Percentiles rank a stretch among this genome's conserved stretches.
Conservation (phyloP, 2,113 vertebrate genomes). For the Carassius carassius region DNA sequence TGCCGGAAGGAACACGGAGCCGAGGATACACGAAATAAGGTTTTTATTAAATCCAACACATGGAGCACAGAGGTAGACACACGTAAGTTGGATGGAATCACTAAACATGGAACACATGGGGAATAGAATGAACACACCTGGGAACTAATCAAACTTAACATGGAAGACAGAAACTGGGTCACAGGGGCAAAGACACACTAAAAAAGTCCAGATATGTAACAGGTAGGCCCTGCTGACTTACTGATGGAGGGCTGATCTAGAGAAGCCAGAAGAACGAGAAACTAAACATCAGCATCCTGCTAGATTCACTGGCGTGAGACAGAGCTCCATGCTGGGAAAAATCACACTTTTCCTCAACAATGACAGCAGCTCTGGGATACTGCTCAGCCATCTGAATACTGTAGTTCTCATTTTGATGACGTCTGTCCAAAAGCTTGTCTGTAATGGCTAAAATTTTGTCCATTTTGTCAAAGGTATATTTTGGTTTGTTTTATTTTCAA, state of each 20-base stretch:
- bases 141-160: too few species aligned
- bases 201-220: too few species aligned
- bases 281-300: slow-evolving; percentile 62
- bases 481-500: background rate
- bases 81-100: too few species aligned
- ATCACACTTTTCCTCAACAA: slow-evolving; percentile 65
- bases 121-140: too few species aligned
- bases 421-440: slow-evolving; percentile 8
- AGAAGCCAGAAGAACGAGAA: slow-evolving; percentile 53
- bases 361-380: slow-evolving; percentile 50
- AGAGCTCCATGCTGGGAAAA: slow-evolving; percentile 62
- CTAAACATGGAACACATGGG: too few species aligned
- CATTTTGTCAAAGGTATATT: background rate
- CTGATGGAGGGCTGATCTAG: slow-evolving; percentile 60
- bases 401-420: slow-evolving; percentile 59
- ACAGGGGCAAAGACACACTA: too few species aligned
- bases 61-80: too few species aligned
- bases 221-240: slow-evolving; percentile 33
- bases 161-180: too few species aligned
- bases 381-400: slow-evolving; percentile 63
- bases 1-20: too few species aligned
- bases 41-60: too few species aligned
- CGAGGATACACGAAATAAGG: too few species aligned
- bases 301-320: slow-evolving; percentile 65
- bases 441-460: background rate